phyloP scores from a whole-genome alignment of 2,113 vertebrate genomes.

The Macaca nemestrina region DNA sequence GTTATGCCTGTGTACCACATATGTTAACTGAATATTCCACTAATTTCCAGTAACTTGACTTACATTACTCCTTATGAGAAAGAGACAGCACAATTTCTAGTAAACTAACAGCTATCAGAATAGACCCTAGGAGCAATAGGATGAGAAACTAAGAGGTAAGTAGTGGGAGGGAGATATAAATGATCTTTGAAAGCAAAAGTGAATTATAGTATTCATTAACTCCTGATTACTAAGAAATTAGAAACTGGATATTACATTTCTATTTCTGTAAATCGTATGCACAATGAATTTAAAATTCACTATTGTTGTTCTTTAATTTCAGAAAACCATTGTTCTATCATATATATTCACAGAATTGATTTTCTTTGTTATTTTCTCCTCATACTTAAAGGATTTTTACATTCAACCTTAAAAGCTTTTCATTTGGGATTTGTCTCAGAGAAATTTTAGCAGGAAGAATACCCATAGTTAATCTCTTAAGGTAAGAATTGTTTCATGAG shows the following conservation, averaged over 20 bases:
- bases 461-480: slow-evolving; percentile 26
- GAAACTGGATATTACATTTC: slow-evolving; percentile 57
- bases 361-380: slow-evolving; percentile 47
- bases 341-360: slow-evolving; percentile 44
- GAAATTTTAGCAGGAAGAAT: neutral
- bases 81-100: neutral
- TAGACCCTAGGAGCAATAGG: neutral
- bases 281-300: slow-evolving; percentile 26
- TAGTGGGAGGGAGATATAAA: slow-evolving; percentile 59
- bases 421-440: slow-evolving; percentile 5
- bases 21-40: slow-evolving; percentile 16
- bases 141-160: slow-evolving; percentile 56
- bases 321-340: slow-evolving; percentile 15
- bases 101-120: slow-evolving; percentile 39
- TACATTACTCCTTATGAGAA: slow-evolving; percentile 5
- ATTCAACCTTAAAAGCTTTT: slow-evolving; percentile 26
- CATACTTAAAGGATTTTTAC: slow-evolving; percentile 5
- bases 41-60: neutral
- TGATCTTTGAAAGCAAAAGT: slow-evolving; percentile 54
- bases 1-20: neutral
- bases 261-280: neutral
- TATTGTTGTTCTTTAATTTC: slow-evolving; percentile 39
- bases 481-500: slow-evolving; percentile 29
- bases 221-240: slow-evolving; percentile 59
- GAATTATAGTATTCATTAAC: slow-evolving; percentile 65